phyloP scores from a whole-genome alignment of 2,113 vertebrate genomes.

The Lucifuga dentata region DNA sequence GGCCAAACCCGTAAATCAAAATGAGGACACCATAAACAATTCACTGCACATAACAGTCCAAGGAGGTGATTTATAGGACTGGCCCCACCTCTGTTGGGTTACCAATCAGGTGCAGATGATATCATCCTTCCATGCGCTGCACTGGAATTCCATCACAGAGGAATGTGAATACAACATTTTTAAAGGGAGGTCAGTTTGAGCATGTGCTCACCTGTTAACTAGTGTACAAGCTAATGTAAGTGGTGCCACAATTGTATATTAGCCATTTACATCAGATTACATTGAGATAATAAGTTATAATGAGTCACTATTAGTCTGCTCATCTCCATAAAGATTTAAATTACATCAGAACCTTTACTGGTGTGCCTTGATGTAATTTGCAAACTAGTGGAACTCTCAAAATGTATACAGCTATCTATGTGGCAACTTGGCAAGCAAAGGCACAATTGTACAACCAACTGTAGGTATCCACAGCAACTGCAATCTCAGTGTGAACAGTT shows the following conservation, averaged over 20 bases:
- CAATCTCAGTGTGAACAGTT: too few species aligned
- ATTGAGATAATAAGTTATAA: background rate
- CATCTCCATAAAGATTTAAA: too few species aligned
- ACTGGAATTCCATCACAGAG: constrained; percentile 36
- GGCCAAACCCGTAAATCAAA: constrained; percentile 69
- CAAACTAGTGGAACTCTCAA: too few species aligned
- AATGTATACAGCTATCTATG: too few species aligned
- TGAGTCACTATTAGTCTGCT: background rate
- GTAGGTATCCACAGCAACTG: too few species aligned
- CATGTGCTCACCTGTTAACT: background rate
- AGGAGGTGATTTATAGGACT: constrained; percentile 70
- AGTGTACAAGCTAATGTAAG: background rate
- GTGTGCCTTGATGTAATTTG: too few species aligned
- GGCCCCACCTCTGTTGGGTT: constrained; percentile 60
- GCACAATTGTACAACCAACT: too few species aligned
- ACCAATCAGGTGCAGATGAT: constrained; percentile 69
- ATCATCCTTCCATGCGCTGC: constrained; percentile 44
- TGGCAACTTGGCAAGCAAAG: too few species aligned
- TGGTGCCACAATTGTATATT: background rate
- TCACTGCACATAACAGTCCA: constrained; percentile 63
- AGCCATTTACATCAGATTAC: background rate
- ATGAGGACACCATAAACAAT: constrained; percentile 71
- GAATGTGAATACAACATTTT: constrained; percentile 25
- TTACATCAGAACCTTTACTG: too few species aligned
- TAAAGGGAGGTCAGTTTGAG: background rate